Evolutionary conservation across 2,888 invertebrate genomes (phyloP).

Genomic region (Lingula anatina): DNA sequence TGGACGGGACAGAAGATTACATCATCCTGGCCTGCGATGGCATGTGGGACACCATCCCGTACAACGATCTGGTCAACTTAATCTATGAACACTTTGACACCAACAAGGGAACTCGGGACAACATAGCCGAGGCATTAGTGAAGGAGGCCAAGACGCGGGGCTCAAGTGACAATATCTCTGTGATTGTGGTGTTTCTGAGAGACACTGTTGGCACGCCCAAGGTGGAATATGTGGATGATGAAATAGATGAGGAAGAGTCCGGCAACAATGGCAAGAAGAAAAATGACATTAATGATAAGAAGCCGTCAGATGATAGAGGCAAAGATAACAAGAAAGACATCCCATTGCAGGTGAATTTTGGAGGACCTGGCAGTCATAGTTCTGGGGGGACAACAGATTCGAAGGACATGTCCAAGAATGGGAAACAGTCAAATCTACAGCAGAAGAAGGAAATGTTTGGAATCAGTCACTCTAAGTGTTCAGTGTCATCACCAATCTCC

Average conservation of each 20-base stretch:
- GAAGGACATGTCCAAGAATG: neutral
- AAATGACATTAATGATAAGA: too few relatives aligned
- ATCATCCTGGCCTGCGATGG: conserved; percentile 90
- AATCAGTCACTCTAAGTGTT: too few relatives aligned
- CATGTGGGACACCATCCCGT: conserved; percentile 74
- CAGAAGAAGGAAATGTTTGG: neutral
- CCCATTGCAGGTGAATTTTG: too few relatives aligned
- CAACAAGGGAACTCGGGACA: conserved; percentile 58
- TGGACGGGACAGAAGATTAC: conserved; percentile 84
- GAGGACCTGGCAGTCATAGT: too few relatives aligned
- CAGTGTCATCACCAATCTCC: too few relatives aligned
- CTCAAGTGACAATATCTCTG: conserved; percentile 85
- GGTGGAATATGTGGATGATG: too few relatives aligned
- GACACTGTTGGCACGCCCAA: conserved; percentile 55
- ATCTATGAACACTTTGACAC: conserved; percentile 74
- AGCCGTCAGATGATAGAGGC: too few relatives aligned
- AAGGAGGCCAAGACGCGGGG: conserved; percentile 70
- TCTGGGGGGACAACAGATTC: too few relatives aligned
- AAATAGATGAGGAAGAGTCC: too few relatives aligned
- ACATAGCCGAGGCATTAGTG: conserved; percentile 68
- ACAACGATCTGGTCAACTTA: conserved; percentile 66
- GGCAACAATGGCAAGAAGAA: too few relatives aligned
- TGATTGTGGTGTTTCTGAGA: conserved; percentile 79
- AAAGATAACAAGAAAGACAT: too few relatives aligned
- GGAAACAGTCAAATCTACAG: neutral